Base-by-base conservation (phyloP, 53 echinoderm and acorn worm genomes). In the Patiria pectinifera region DNA sequence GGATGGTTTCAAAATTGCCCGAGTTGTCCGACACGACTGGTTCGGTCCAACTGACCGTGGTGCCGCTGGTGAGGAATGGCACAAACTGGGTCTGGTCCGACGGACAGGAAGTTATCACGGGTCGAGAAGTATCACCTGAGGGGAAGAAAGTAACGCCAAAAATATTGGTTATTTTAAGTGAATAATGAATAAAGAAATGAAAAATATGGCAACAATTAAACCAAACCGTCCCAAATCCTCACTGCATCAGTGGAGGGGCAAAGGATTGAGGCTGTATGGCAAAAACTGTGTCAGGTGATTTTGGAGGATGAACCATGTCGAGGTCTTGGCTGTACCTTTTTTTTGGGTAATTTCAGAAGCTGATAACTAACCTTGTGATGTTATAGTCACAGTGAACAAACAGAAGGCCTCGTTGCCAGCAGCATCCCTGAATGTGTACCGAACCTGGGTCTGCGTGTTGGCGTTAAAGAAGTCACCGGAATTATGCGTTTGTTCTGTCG, bases 1-100 rank as follows among this genome's bases (percentile, higher is more conserved):
- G 86, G 63, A 91, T 69, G 2, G 87, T 76, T 8, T 74, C 61
- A 45, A 94, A 91, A 19, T 78, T 82, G 49, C 94, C 94, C 4
- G 92, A 89, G 92, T 93, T 91, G 92, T 95, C 95, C 14, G 26
- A 58, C 3, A 48, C 95, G 8, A 26, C 49, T n/a, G 95, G 95
- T 3, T 44, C 75, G 74, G 48, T 86, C 95, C 95, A 95, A 1
- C 83, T 78, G 84, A 95, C 86, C 0, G 80, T 48, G 59, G 92
- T 84, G 45, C 78, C 66, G 16, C 92, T 74, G 48, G 80, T 77
- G n/a, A 82, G 85, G 80, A 94, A 94, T 6, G 91, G 86, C 16
- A 92, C 92, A 23, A 90, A 85, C 16, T 83, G 62, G 24, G 48
- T 26, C 59, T 89, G 94, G 62, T 92, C 47, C 2, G 24, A n/a